Percentiles rank a stretch among this genome's conserved stretches.
Evolutionary conservation across 2,888 invertebrate species (phyloP).

Genomic region (Cremastinae sp.): DNA sequence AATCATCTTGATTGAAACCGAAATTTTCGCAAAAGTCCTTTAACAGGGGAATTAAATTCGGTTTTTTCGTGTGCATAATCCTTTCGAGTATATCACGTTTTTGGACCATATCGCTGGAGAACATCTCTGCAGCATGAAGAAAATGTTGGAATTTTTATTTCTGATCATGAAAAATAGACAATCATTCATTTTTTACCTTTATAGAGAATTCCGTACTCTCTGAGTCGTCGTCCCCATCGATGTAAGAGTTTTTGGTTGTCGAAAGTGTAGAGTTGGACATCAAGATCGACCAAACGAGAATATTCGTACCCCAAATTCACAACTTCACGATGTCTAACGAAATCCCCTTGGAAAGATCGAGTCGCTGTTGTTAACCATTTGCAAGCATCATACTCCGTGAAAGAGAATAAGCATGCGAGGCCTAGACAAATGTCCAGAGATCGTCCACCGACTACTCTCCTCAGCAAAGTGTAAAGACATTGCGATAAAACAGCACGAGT

Average conservation of each 20-base stretch:
- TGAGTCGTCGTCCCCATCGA: conserved; percentile 74
- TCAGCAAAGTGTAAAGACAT: conserved; percentile 73
- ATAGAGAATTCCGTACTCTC: conserved; percentile 73
- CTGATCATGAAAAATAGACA: not conserved
- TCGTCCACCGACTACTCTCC: conserved; percentile 75
- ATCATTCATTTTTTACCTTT: conserved; percentile 71
- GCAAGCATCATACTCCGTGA: conserved; percentile 68
- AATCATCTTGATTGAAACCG: conserved; percentile 76
- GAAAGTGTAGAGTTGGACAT: conserved; percentile 61
- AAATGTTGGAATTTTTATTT: not conserved
- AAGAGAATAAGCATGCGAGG: conserved; percentile 74
- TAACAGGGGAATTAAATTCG: conserved; percentile 72
- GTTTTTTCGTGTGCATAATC: conserved; percentile 68
- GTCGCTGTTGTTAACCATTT: conserved; percentile 67
- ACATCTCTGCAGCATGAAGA: conserved; percentile 68
- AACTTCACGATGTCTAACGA: conserved; percentile 66
- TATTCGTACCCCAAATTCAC: conserved; percentile 73
- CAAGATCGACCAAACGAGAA: conserved; percentile 66
- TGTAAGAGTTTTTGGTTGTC: conserved; percentile 69
- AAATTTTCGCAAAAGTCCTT: conserved; percentile 80
- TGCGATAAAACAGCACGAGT: conserved; percentile 67
- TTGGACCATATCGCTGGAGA: conserved; percentile 67
- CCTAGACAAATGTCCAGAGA: conserved; percentile 77
- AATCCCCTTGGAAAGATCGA: conserved; percentile 67
- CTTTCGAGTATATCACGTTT: conserved; percentile 72